Percentiles rank a stretch among this genome's conserved stretches.
Evolutionary conservation across 1,140 invertebrate species (phyloP).

Genomic region (Drosophila pallidifrons): DNA sequence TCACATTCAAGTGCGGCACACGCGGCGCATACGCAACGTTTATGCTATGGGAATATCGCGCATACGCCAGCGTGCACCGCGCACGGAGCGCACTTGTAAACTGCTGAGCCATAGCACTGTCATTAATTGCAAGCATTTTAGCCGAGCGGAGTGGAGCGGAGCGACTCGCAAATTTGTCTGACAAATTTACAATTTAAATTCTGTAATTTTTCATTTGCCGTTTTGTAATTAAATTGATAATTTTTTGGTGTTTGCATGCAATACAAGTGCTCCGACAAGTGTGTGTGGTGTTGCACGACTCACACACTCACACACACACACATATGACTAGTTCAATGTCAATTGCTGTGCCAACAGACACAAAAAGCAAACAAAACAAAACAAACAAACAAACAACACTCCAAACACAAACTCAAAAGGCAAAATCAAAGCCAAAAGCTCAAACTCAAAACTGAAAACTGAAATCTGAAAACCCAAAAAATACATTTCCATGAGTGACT

Average conservation of each 20-base stretch:
- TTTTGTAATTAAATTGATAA: slow-evolving; percentile 44
- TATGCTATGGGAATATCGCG: slow-evolving; percentile 61
- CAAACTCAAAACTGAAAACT: slow-evolving; percentile 5
- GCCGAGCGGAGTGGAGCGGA: background rate
- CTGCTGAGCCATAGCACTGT: slow-evolving; percentile 72
- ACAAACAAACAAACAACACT: background rate
- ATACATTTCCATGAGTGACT: background rate
- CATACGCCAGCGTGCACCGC: slow-evolving; percentile 58
- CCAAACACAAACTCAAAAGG: slow-evolving; percentile 15
- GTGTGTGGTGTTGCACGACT: slow-evolving; percentile 56
- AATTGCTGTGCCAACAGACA: slow-evolving; percentile 66
- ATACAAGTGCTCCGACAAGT: slow-evolving; percentile 49
- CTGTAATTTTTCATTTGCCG: slow-evolving; percentile 35
- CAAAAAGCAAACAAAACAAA: no score
- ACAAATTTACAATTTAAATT: slow-evolving; percentile 51
- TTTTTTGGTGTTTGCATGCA: slow-evolving; percentile 44
- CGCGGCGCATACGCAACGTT: slow-evolving; percentile 64
- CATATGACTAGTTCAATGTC: slow-evolving; percentile 69
- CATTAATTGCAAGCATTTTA: slow-evolving; percentile 66
- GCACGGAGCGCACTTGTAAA: slow-evolving; percentile 57
- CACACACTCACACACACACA: slow-evolving; percentile 36
- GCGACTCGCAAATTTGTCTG: slow-evolving; percentile 56
- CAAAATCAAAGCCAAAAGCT: slow-evolving; percentile 21
- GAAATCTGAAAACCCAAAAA: no score
- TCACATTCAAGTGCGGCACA: slow-evolving; percentile 52